Evolutionary conservation across 1,140 invertebrate genomes (phyloP).

Genomic region (Pseudobourletiella spinata): DNA sequence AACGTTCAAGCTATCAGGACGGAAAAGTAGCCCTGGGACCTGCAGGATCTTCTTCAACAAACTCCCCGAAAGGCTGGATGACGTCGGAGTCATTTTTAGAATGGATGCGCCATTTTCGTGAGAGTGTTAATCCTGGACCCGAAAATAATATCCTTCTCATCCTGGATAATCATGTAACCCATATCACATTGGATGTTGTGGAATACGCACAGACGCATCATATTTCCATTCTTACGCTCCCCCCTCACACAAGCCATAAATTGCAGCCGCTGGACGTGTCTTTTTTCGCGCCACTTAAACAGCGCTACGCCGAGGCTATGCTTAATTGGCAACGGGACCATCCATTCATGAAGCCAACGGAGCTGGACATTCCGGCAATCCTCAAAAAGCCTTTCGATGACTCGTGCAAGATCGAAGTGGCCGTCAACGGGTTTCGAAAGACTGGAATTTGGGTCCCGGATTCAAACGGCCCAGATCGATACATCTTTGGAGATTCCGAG

Average conservation of each 20-base stretch:
- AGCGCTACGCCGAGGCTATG: background rate
- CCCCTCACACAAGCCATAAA: background rate
- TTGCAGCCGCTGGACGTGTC: background rate
- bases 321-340: background rate
- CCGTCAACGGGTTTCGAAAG: background rate
- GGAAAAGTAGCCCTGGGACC: background rate
- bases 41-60: background rate
- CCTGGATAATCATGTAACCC: background rate
- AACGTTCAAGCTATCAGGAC: background rate
- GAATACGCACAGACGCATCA: background rate
- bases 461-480: background rate
- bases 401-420: background rate
- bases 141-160: background rate
- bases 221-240: background rate
- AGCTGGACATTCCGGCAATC: background rate
- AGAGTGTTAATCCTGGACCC: background rate
- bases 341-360: background rate
- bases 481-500: too few species aligned
- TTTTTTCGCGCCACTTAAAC: background rate
- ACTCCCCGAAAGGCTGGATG: background rate
- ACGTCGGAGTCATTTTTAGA: background rate
- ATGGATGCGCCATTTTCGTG: background rate
- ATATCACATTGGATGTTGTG: background rate
- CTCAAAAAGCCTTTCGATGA: background rate
- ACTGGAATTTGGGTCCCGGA: background rate